phyloP scores from a whole-genome alignment of 2,113 vertebrate genomes.

The Sporophila hypoxantha region DNA sequence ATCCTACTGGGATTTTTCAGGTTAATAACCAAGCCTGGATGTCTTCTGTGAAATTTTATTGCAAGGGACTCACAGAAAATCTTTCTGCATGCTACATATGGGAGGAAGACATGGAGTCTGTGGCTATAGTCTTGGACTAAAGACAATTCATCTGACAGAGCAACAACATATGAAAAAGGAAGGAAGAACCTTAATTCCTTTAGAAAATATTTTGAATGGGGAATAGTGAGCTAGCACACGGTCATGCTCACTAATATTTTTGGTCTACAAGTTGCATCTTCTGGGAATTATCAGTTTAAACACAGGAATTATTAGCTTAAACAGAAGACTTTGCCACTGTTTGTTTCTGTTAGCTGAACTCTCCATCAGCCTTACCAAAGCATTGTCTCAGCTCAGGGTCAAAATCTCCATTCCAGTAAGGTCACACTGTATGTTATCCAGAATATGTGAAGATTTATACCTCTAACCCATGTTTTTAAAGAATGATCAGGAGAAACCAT shows the following conservation, averaged over 20 bases:
- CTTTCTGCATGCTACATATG: neutral
- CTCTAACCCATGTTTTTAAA: neutral
- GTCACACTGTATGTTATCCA: neutral
- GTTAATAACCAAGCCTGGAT: neutral
- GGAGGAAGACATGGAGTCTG: neutral
- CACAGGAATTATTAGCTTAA: neutral
- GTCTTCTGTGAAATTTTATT: neutral
- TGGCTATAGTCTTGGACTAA: neutral
- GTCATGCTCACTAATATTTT: neutral
- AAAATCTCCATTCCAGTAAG: neutral
- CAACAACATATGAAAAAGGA: neutral
- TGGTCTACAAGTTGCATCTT: neutral
- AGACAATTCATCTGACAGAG: neutral
- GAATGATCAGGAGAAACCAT: neutral
- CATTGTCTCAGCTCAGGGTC: neutral
- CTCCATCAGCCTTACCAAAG: neutral
- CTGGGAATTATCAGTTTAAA: neutral
- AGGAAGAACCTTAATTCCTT: neutral
- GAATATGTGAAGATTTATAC: neutral
- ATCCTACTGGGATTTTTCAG: neutral
- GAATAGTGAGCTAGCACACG: neutral
- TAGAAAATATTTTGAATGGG: neutral
- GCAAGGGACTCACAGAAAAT: neutral
- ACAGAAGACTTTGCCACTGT: neutral
- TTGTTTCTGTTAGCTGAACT: neutral